A percentile compares a stretch with the other conserved stretches of the same genome.
These are phyloP conservation scores for Xestia sexstrigata DNA, from an alignment of 2,888 invertebrate species.

Conservation along the genomic window DNA sequence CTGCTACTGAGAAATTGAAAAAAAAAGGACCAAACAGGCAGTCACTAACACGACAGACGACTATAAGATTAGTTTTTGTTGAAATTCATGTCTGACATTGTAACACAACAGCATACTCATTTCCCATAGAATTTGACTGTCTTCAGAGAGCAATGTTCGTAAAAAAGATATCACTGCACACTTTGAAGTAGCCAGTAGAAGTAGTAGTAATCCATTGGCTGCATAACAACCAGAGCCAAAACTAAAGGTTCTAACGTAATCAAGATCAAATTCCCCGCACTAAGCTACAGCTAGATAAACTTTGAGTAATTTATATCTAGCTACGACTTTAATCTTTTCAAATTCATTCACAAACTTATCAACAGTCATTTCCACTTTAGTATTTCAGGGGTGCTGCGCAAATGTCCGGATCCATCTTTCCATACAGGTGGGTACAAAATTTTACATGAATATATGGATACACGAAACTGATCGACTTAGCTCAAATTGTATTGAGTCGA, in stretches of 20 bases:
- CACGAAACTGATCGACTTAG: not conserved
- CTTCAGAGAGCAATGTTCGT: not conserved
- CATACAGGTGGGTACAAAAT: not conserved
- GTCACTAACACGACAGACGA: not conserved
- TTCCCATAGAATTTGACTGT: not conserved
- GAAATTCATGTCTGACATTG: not conserved
- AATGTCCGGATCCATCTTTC: not conserved
- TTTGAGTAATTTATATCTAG: slow-evolving; percentile 36
- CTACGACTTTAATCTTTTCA: slow-evolving; percentile 31
- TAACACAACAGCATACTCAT: not conserved
- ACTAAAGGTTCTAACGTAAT: slow-evolving; percentile 27
- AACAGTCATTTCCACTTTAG: slow-evolving; percentile 25
- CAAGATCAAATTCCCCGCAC: slow-evolving; percentile 37
- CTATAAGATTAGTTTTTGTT: not conserved
- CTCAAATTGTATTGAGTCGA: not conserved
- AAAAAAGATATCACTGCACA: not conserved
- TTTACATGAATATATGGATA: not conserved
- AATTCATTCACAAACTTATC: slow-evolving; percentile 51
- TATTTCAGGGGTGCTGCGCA: slow-evolving; percentile 2
- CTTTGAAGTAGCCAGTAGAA: slow-evolving; percentile 15
- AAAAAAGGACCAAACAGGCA: too few relatives aligned
- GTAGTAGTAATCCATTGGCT: not conserved
- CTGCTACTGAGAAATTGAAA: too few relatives aligned
- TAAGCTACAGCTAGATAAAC: slow-evolving; percentile 36
- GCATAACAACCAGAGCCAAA: slow-evolving; percentile 33